Evolutionary conservation across 2,888 invertebrate species (phyloP), one percentile per base, ranked within the genome.

Genomic region (Cantharis rufa): DNA sequence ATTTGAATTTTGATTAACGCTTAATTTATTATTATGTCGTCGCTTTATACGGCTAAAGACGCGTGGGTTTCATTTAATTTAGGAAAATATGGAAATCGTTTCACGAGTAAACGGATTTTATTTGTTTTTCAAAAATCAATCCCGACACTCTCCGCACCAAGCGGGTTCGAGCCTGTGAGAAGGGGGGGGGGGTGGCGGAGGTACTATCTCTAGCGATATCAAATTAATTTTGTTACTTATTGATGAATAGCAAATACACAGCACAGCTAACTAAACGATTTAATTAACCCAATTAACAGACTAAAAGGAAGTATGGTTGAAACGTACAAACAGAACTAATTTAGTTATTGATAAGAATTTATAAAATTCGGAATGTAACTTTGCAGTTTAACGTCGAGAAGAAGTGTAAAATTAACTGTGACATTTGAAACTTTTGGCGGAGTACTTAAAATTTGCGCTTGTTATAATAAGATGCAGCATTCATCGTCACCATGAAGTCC

Each of bases 391-490:
- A 48, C 9, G 48, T 48, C 11, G 16, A 66, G 24, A 66, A 66
- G 64, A 21, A 66, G 64, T 66, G 64, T 66, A 21, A 66, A 66
- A 63, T 63, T 63, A 18, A 66, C 21, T 66, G 64, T n/a, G 21
- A 16, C 27, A 18, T 27, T 18, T 27, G n/a, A 62, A 66, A 68
- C 32, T 72, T 68, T 63, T 63, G 28, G 64, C 24, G 28, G 16
- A 15, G 61, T n/a, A 27, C 62, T 61, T 62, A 28, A 69, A 66
- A 48, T 62, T 69, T 62, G 16, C 15, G 32, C 64, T 69, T 62
- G 68, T 71, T 76, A 70, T 72, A 72, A 77, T 70, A 63, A 70
- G 70, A 15, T 68, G 72, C 32, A 68, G 73, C 74, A 61, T 77
- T 74, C 71, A 71, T 24, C 70, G 71, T 16, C 16, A 18, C 69